Percentiles rank a stretch among this genome's conserved stretches.
These are phyloP conservation scores for Diachasmimorpha longicaudata DNA, from an alignment of 1,140 invertebrate species.

Conservation along the genomic window DNA sequence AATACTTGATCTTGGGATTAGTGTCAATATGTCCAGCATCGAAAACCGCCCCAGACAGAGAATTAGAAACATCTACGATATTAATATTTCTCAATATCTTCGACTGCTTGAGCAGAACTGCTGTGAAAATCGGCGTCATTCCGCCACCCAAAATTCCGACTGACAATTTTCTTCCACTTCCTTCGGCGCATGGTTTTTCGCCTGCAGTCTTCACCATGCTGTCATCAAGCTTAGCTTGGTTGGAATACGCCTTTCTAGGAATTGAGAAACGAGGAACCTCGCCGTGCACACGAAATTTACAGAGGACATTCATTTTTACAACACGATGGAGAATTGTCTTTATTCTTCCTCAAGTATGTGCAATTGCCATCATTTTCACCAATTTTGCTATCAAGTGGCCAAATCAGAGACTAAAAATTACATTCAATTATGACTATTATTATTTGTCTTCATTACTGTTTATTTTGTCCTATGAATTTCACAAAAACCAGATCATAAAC, in stretches of 20 bases:
- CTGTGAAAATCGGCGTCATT: constrained; percentile 37
- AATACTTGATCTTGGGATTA: constrained; percentile 42
- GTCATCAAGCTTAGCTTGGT: neutral
- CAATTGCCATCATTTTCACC: too few species aligned
- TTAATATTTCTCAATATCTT: constrained; percentile 43
- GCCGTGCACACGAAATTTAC: neutral
- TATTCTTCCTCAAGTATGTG: too few species aligned
- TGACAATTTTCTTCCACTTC: constrained; percentile 27
- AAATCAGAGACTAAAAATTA: too few species aligned
- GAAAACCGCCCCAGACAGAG: constrained; percentile 27
- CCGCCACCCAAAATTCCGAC: constrained; percentile 51
- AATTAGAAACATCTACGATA: constrained; percentile 44
- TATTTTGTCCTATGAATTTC: neutral
- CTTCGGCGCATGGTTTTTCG: neutral
- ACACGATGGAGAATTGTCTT: too few species aligned
- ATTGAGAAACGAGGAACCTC: neutral
- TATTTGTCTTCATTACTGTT: too few species aligned
- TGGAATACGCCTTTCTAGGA: neutral
- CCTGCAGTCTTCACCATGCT: neutral
- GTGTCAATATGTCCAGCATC: constrained; percentile 47
- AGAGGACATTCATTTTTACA: neutral
- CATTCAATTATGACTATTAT: too few species aligned
- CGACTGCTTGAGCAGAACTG: constrained; percentile 51
- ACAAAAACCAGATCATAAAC: neutral
- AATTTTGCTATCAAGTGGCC: too few species aligned